Percentiles rank a stretch among this genome's conserved stretches.
These are phyloP conservation scores for Aythya baeri DNA, from an alignment of 2,113 vertebrate species.

Conservation along the genomic window DNA sequence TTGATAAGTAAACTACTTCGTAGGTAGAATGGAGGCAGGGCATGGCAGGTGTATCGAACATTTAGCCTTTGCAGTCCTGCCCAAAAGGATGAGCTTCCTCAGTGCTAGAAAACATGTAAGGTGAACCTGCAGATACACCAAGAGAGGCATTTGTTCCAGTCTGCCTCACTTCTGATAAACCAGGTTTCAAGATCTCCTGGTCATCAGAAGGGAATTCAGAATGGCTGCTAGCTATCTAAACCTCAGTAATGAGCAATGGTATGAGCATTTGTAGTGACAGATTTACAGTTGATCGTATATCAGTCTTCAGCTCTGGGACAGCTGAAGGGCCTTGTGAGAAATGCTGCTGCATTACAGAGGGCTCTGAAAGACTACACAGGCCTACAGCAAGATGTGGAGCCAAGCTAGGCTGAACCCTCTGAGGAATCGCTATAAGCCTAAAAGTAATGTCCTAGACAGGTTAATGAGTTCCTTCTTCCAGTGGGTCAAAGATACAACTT, in stretches of 20 bases:
- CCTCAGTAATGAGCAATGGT: not conserved
- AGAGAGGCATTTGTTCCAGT: not conserved
- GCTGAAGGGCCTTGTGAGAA: constrained; percentile 1
- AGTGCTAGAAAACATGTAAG: not conserved
- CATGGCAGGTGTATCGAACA: not conserved
- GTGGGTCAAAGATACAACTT: not conserved
- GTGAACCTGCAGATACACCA: not conserved
- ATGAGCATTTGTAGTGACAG: not conserved
- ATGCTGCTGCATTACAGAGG: not conserved
- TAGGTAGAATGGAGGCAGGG: not conserved
- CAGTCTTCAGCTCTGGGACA: not conserved
- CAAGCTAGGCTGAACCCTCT: not conserved
- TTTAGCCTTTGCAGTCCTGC: not conserved
- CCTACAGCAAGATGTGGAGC: not conserved
- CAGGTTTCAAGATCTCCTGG: not conserved
- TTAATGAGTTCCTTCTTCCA: not conserved
- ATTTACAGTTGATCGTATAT: not conserved
- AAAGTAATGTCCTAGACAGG: not conserved
- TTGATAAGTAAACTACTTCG: not conserved
- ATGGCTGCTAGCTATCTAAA: not conserved
- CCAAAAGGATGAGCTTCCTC: not conserved
- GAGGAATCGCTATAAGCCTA: not conserved
- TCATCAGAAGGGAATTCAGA: not conserved
- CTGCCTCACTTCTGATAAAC: not conserved
- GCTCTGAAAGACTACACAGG: not conserved